These are phyloP conservation scores for Pomatorhinus ruficollis DNA, from an alignment of 2,113 vertebrate genomes.

Conservation along the genomic window DNA sequence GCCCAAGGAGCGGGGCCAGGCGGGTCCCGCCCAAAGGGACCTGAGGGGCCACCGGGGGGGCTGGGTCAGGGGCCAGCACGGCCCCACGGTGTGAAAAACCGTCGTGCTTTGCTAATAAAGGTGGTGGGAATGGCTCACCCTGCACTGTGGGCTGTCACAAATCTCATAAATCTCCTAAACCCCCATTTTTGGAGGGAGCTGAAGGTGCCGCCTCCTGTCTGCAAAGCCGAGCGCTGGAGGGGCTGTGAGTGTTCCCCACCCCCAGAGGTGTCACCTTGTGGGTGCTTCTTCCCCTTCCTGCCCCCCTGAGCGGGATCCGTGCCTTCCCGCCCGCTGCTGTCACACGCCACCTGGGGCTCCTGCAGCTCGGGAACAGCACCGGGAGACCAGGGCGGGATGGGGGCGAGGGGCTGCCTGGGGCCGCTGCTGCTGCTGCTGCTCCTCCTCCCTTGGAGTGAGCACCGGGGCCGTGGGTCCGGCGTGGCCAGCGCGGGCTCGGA, in stretches of 20 bases:
- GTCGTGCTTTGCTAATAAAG: neutral
- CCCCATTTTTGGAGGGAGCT: neutral
- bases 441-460: neutral
- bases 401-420: neutral
- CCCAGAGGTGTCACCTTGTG: neutral
- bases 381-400: neutral
- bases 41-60: neutral
- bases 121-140: neutral
- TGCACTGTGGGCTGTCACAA: fast-evolving
- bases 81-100: fast-evolving
- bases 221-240: fast-evolving
- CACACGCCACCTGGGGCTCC: neutral
- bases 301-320: fast-evolving
- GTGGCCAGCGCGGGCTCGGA: neutral
- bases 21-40: neutral
- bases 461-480: fast-evolving
- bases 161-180: neutral
- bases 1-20: fast-evolving
- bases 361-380: fast-evolving
- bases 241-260: neutral
- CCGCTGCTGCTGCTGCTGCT: neutral
- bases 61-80: neutral
- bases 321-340: neutral
- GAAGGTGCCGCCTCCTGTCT: fast-evolving
- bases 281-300: neutral